Percentiles rank a stretch among this genome's conserved stretches.
Evolutionary conservation across 1,140 invertebrate species (phyloP).

Genomic region (Phenacoccus solenopsis): DNA sequence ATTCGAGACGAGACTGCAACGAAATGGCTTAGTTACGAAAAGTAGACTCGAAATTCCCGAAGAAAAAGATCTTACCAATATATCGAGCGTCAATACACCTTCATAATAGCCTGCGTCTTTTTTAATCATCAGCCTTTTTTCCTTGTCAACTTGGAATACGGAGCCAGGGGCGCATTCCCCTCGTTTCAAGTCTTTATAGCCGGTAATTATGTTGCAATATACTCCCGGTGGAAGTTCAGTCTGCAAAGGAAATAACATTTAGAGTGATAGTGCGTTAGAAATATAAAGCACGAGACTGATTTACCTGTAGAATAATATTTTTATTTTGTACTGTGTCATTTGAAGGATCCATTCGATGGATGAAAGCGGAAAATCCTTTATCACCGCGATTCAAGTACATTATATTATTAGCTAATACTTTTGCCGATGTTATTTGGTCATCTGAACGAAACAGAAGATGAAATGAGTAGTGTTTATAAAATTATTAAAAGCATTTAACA

Average conservation of each 20-base stretch:
- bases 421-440: neutral
- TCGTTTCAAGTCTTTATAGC: neutral
- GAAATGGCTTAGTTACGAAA: neutral
- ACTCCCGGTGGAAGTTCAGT: neutral
- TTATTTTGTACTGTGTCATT: neutral
- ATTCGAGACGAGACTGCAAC: neutral
- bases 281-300: neutral
- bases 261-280: neutral
- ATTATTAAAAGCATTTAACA: no score
- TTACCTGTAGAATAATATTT: neutral
- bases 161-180: neutral
- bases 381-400: neutral
- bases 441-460: neutral
- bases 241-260: neutral
- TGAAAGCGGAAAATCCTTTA: neutral
- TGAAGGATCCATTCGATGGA: neutral
- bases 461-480: no score
- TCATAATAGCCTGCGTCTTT: neutral
- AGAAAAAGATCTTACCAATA: neutral
- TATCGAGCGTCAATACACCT: neutral
- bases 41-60: neutral
- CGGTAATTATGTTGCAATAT: neutral
- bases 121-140: neutral
- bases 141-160: neutral
- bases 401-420: neutral